Conservation (phyloP, 2,797 vertebrate genomes). For the Pseudotriccus pelzelni region DNA sequence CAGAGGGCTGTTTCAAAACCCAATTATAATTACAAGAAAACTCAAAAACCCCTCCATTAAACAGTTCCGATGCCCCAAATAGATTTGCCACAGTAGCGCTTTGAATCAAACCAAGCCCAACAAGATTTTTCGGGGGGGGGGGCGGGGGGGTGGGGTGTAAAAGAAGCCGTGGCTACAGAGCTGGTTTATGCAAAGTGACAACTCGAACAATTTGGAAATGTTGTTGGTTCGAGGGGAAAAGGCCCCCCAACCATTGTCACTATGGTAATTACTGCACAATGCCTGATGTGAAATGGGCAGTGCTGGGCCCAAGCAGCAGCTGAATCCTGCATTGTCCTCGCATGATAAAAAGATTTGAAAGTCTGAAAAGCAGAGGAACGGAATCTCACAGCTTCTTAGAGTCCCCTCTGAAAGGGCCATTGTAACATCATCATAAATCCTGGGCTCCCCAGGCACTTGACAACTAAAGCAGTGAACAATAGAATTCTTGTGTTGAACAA, state of each 20-base stretch:
- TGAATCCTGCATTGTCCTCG: constrained; percentile 86
- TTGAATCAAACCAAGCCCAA: constrained; percentile 31
- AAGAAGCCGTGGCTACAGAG: constrained; percentile 64
- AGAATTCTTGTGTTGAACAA: constrained; percentile 89
- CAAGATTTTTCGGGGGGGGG: background rate
- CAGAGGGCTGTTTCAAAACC: background rate
- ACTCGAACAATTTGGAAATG: constrained; percentile 48
- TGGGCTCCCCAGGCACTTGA: constrained; percentile 86
- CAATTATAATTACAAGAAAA: constrained; percentile 43
- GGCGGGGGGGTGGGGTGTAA: too few species aligned
- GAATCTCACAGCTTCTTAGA: constrained; percentile 85
- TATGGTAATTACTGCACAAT: constrained; percentile 74
- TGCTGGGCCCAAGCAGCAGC: constrained; percentile 72
- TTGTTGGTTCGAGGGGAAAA: background rate
- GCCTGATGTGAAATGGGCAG: constrained; percentile 73
- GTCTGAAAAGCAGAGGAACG: constrained; percentile 84
- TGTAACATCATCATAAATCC: constrained; percentile 87
- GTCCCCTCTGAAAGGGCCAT: constrained; percentile 84
- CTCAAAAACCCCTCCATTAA: background rate
- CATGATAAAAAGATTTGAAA: constrained; percentile 85
- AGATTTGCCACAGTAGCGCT: constrained; percentile 52
- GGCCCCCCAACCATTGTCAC: constrained; percentile 68
- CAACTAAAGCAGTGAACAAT: constrained; percentile 85
- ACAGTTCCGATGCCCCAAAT: constrained; percentile 21
- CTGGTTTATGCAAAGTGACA: constrained; percentile 71